Conservation (phyloP, 2,888 invertebrate genomes). For the Mythimna vitellina region DNA sequence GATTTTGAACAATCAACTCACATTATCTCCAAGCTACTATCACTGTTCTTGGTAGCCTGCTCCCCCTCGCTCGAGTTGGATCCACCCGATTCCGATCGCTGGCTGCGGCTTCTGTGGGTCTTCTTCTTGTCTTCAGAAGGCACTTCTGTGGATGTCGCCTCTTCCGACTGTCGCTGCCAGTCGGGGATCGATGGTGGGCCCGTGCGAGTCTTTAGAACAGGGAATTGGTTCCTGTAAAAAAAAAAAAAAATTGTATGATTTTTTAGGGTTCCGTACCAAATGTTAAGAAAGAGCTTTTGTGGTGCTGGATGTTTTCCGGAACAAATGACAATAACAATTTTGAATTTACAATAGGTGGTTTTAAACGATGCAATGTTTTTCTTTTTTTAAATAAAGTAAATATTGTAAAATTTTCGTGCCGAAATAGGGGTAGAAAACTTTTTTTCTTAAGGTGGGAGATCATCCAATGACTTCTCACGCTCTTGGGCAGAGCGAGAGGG, state of each 20-base stretch:
- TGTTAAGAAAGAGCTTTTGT: no score
- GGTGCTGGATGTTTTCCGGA: no score
- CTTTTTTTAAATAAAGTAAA: no score
- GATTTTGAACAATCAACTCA: slow-evolving; percentile 77
- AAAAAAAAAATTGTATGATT: not conserved
- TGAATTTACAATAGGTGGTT: no score
- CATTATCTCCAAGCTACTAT: slow-evolving; percentile 94
- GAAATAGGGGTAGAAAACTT: no score
- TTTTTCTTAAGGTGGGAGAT: no score
- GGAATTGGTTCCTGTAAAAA: slow-evolving; percentile 93
- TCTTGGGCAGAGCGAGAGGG: no score
- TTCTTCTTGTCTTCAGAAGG: slow-evolving; percentile 80
- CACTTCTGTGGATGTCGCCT: slow-evolving; percentile 81
- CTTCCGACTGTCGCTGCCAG: slow-evolving; percentile 94
- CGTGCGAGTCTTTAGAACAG: slow-evolving; percentile 91
- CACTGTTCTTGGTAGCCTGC: slow-evolving; percentile 94
- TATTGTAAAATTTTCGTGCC: no score
- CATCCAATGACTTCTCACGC: no score
- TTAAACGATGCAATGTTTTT: no score
- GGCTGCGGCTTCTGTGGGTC: slow-evolving; percentile 85
- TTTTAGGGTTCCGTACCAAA: not conserved
- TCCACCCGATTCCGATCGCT: slow-evolving; percentile 92
- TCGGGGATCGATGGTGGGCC: slow-evolving; percentile 94
- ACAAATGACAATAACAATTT: no score
- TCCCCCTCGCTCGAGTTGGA: slow-evolving; percentile 93